Base-by-base conservation (phyloP, 2,888 invertebrate genomes). In the Caradrina kadenii region DNA sequence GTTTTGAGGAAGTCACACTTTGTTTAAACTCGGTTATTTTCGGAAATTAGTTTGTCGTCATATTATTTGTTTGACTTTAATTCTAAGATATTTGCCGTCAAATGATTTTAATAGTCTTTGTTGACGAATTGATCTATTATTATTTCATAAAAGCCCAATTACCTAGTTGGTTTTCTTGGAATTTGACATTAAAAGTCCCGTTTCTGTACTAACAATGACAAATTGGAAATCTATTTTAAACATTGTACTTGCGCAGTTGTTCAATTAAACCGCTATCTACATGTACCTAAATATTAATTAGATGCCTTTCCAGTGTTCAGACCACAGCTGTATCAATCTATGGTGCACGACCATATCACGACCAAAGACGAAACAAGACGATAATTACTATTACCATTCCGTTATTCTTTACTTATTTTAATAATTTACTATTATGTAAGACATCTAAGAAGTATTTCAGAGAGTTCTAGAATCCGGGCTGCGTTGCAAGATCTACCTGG, bases 31-130 rank as follows among this genome's bases (percentile, higher is more conserved):
- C n/a, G 3, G 21, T 61, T 63, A 50, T 76, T 63, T 69, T 76
- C 35, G 50, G 63, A 65, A 77, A 63, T 74, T 50, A 45, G 45
- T 62, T 52, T 76, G 19, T 45, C 80, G 80, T 69, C 52, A 76
- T 60, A n/a, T 74, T 53, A 35, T 35, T 63, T 63, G 54, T 81
- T 77, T 80, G 52, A 22, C 26, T 54, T 45, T 13, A 31, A 11
- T 76, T 76, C 69, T 63, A 19, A 75, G 56, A 63, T 26, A 31
- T 77, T 70, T 53, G 31, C 42, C 35, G 50, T 26, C 13, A 15
- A 75, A n/a, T 35, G 68, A 63, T 63, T 59, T 73, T 64, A 19
- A 22, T 65, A 35, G 15, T 55, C n/a, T 22, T 58, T 53, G 45
- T 66, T 67, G 48, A 73, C 35, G 22, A 26, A 17, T 50, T 35